These are phyloP conservation scores for Arrhopalites spinosus DNA, from an alignment of 2,888 invertebrate species.

Conservation along the genomic window DNA sequence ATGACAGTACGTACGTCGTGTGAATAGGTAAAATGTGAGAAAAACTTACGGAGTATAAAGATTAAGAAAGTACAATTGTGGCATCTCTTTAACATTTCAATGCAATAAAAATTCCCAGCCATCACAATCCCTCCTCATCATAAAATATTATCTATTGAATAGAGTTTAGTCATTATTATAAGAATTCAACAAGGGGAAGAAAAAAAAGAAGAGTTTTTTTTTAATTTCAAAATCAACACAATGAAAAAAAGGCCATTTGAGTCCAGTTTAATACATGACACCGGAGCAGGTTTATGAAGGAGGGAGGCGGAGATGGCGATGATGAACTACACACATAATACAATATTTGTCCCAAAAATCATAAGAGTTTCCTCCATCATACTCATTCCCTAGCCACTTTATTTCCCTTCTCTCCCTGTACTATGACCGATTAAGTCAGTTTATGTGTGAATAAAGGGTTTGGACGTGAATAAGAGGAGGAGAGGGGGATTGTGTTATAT, in stretches of 20 bases:
- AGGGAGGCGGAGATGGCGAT: background rate
- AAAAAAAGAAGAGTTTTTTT: background rate
- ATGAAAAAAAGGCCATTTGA: conserved; percentile 11
- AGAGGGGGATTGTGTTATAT: too few relatives aligned
- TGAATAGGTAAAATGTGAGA: conserved; percentile 31
- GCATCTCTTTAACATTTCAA: background rate
- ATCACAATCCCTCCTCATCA: conserved; percentile 23
- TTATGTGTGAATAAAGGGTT: conserved; percentile 12
- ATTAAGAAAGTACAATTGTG: background rate
- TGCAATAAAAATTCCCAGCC: conserved; percentile 34
- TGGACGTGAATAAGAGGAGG: background rate
- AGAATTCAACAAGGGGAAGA: background rate
- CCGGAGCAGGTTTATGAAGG: conserved; percentile 26
- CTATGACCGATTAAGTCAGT: background rate
- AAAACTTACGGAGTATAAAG: conserved; percentile 12
- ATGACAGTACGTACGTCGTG: conserved; percentile 32
- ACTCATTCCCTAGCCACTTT: too few relatives aligned
- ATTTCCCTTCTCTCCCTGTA: too few relatives aligned
- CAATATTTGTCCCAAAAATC: too few relatives aligned
- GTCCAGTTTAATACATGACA: conserved; percentile 32
- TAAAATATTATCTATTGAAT: conserved; percentile 32
- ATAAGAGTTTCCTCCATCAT: too few relatives aligned
- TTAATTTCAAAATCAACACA: conserved; percentile 15
- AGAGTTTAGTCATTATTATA: background rate
- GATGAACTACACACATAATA: too few relatives aligned